Conservation (phyloP, 2,888 invertebrate species). For the Lamellibrachia satsuma region DNA sequence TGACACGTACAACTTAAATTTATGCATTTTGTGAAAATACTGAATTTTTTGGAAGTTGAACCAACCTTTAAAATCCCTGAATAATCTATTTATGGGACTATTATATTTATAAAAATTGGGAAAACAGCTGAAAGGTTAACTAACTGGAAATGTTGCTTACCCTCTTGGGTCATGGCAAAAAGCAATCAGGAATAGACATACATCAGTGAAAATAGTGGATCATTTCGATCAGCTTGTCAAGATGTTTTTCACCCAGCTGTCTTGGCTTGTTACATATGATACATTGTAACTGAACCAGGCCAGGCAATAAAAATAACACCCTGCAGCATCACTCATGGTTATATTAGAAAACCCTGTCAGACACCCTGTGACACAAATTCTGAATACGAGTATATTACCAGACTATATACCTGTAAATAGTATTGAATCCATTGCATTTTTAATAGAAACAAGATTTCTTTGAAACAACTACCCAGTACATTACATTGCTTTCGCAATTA, state of each 20-base stretch:
- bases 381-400: background rate
- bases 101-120: background rate
- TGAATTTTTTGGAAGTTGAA: background rate
- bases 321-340: background rate
- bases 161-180: background rate
- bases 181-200: background rate
- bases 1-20: background rate
- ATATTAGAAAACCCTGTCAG: background rate
- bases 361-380: background rate
- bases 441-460: too few species aligned
- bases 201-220: background rate
- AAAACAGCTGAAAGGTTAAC: background rate
- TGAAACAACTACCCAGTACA: too few species aligned
- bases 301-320: background rate
- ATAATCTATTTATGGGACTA: background rate
- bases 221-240: background rate
- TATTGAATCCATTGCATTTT: too few species aligned
- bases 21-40: background rate
- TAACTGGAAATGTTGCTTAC: background rate
- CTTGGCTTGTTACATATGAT: background rate
- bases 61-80: slow-evolving; percentile 2
- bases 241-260: background rate
- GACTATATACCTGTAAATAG: background rate
- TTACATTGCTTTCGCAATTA: too few species aligned
- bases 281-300: background rate